Conservation (phyloP, 2,113 vertebrate genomes). For the Rhinichthys klamathensis region DNA sequence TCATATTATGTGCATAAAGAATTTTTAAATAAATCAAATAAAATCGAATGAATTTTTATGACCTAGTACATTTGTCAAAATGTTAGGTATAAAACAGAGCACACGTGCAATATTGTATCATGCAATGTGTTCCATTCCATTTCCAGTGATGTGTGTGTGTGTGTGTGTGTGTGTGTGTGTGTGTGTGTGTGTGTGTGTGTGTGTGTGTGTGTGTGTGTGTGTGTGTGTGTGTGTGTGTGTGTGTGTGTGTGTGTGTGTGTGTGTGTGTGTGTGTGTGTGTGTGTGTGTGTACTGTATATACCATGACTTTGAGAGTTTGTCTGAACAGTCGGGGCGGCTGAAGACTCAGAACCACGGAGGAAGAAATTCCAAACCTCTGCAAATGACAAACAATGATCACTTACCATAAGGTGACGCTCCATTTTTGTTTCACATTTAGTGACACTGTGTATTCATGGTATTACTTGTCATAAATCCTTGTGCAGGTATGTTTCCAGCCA, state of each 20-base stretch:
- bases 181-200: background rate
- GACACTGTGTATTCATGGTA: background rate
- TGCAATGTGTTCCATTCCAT: too few relatives aligned
- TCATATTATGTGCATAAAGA: too few relatives aligned
- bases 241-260: too few relatives aligned
- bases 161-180: too few relatives aligned
- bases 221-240: background rate
- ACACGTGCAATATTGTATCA: too few relatives aligned
- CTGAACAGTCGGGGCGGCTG: background rate
- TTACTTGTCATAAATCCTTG: background rate
- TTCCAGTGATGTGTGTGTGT: too few relatives aligned
- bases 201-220: background rate
- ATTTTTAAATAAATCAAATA: too few relatives aligned
- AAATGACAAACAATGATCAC: background rate
- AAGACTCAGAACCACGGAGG: background rate
- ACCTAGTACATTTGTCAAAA: background rate
- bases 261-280: background rate
- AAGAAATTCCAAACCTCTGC: background rate
- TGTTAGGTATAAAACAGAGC: too few relatives aligned
- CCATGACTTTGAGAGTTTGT: background rate
- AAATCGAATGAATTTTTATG: background rate
- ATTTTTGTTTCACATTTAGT: background rate
- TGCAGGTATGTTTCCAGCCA: background rate
- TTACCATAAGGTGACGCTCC: background rate
- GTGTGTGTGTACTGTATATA: background rate